Conservation (phyloP, 2,888 invertebrate genomes). For the Ophion slaviceki region DNA sequence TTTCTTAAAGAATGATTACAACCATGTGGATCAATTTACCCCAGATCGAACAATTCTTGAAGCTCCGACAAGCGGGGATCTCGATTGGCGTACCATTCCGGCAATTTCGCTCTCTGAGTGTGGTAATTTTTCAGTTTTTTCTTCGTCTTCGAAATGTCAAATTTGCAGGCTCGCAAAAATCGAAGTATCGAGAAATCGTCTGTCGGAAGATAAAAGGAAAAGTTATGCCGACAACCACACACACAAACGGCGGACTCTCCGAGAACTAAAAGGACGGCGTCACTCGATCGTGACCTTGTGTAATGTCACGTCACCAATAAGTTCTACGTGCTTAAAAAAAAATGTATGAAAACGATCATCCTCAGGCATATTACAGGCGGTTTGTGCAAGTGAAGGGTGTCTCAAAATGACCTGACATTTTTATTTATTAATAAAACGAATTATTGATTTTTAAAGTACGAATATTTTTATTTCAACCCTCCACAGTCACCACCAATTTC, state of each 20-base stretch:
- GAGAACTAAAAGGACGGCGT: background rate
- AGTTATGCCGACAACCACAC: background rate
- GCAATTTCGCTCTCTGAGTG: slow-evolving; percentile 84
- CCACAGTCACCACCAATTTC: too few relatives aligned
- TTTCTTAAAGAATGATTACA: too few relatives aligned
- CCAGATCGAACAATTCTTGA: slow-evolving; percentile 85
- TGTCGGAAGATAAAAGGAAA: slow-evolving; percentile 50
- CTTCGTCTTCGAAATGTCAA: slow-evolving; percentile 85
- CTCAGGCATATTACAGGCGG: too few relatives aligned
- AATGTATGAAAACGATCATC: background rate
- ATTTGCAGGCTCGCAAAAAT: slow-evolving; percentile 87
- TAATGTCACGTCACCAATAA: too few relatives aligned
- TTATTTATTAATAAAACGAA: too few relatives aligned
- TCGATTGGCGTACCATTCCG: slow-evolving; percentile 87
- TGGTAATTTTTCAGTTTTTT: slow-evolving; percentile 86
- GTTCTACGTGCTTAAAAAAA: too few relatives aligned
- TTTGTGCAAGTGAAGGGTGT: too few relatives aligned
- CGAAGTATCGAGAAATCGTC: slow-evolving; percentile 85
- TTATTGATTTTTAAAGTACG: too few relatives aligned
- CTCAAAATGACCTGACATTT: too few relatives aligned
- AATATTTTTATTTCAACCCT: too few relatives aligned
- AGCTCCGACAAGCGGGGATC: slow-evolving; percentile 86
- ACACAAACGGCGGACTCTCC: too few relatives aligned
- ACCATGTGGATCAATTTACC: slow-evolving; percentile 77
- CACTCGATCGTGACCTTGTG: too few relatives aligned